phyloP scores from a whole-genome alignment of 2,797 vertebrate genomes.

The Dendrocincla tyrannina region DNA sequence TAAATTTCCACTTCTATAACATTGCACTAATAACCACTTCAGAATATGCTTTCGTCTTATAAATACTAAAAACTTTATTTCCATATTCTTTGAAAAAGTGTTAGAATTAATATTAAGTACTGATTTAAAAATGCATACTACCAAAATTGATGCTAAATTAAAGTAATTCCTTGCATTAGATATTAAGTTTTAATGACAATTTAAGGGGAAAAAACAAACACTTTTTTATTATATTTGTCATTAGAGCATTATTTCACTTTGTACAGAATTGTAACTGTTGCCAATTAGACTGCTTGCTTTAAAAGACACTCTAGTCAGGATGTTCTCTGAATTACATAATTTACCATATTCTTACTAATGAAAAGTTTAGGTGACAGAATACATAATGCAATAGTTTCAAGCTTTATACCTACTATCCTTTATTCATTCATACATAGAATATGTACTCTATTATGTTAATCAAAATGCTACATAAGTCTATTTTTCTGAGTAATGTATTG shows the following conservation, averaged over 20 bases:
- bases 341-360: conserved; percentile 26
- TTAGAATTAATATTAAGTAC: conserved; percentile 53
- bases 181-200: conserved; percentile 57
- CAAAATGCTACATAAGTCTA: not conserved
- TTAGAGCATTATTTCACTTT: conserved; percentile 60
- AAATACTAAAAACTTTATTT: conserved; percentile 63
- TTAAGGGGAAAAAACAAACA: conserved; percentile 38
- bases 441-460: conserved; percentile 3
- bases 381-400: not conserved
- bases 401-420: not conserved
- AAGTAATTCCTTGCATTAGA: conserved; percentile 49
- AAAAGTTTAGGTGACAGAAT: conserved; percentile 48
- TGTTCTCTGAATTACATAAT: conserved; percentile 41
- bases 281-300: conserved; percentile 41
- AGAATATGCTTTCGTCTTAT: conserved; percentile 54
- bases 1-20: conserved; percentile 81
- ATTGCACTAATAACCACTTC: conserved; percentile 82
- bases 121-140: conserved; percentile 46
- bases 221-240: conserved; percentile 42
- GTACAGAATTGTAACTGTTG: conserved; percentile 1
- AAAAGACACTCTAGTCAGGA: conserved; percentile 12
- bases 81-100: conserved; percentile 32
- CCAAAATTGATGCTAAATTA: conserved; percentile 42
- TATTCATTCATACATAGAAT: not conserved
- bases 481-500: not conserved